Evolutionary conservation across 2,113 vertebrate genomes (phyloP).

Genomic region (Ancistrus triradiatus): DNA sequence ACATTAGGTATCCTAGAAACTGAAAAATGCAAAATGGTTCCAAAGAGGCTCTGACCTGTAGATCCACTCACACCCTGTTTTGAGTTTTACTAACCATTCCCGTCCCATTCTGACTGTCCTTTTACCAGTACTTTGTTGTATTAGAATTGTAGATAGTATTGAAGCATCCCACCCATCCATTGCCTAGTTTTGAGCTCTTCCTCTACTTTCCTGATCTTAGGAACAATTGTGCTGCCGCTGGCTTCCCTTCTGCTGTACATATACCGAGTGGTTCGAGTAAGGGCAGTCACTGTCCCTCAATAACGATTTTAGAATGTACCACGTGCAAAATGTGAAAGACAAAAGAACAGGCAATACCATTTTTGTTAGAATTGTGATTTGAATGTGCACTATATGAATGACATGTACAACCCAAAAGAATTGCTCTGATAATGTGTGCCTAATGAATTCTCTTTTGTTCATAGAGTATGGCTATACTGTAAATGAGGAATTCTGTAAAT

Average conservation of each 20-base stretch:
- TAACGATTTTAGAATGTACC: constrained; percentile 34
- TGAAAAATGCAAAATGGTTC: too few species aligned
- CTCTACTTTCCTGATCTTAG: too few species aligned
- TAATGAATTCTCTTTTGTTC: constrained; percentile 84
- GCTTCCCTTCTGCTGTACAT: constrained; percentile 46
- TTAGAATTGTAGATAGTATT: constrained; percentile 68
- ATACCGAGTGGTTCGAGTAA: constrained; percentile 32
- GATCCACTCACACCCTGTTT: too few species aligned
- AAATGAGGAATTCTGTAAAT: constrained; percentile 98
- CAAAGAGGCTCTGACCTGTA: too few species aligned
- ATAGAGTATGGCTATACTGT: constrained; percentile 77
- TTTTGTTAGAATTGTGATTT: constrained; percentile 29
- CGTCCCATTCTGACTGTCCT: too few species aligned
- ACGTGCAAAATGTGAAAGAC: constrained; percentile 9
- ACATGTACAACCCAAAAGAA: constrained; percentile 44
- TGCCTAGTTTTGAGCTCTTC: constrained; percentile 47
- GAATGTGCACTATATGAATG: constrained; percentile 36
- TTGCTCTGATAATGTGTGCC: constrained; percentile 71
- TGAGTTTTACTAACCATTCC: too few species aligned
- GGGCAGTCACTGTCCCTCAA: constrained; percentile 29
- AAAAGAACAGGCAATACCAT: constrained; percentile 32
- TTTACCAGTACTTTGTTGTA: too few species aligned
- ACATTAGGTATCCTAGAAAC: too few species aligned
- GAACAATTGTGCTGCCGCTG: too few species aligned
- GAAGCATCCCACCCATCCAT: constrained; percentile 52